Base-by-base conservation (phyloP, 2,888 invertebrate genomes). In the Unio pictorum region DNA sequence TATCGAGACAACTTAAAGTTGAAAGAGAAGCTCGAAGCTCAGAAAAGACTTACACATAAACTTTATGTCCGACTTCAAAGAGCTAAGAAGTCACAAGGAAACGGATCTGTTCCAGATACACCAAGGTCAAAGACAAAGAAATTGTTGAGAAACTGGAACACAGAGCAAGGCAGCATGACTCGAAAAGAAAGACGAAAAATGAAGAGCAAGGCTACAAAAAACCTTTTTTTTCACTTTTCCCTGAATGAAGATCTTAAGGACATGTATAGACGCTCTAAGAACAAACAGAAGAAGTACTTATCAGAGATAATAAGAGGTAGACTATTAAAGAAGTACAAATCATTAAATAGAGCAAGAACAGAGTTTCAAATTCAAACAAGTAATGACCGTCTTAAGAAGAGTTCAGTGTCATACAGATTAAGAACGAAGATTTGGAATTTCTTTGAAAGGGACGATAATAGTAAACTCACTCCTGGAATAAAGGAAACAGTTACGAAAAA, bases 361-460 rank as follows among this genome's bases (percentile, higher is more conserved):
- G 28, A 28, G 28, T 58, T n/a, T 58, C n/a, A 23, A 58, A 23
- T 58, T 5, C n/a, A 58, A n/a, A 58, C 58, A 58, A 58, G 58
- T n/a, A n/a, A n/a, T n/a, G 23, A 23, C 23, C 23, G n/a, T n/a
- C n/a, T n/a, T n/a, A n/a, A 58, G n/a, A 58, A 58, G 58, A 17
- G 23, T 7, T 58, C 55, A 55, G 61, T 71, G 15, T 64, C 71
- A n/a, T 55, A 55, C 58, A 34, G 70, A 63, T 23, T 67, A n/a
- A 23, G 28, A 26, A 61, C 64, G 30, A 57, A 4, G 18, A 54
- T 71, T 55, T 28, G 26, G 57, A 18, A 30, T 18, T 71, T 71
- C n/a, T 61, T 60, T 59, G 67, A 64, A 57, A 59, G 67, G 61
- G 57, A 67, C 57, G 71, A 71, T 55, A 54, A 55, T 64, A 64